phyloP scores from a whole-genome alignment of 2,888 invertebrate genomes.

The Chromoteleia sp. region DNA sequence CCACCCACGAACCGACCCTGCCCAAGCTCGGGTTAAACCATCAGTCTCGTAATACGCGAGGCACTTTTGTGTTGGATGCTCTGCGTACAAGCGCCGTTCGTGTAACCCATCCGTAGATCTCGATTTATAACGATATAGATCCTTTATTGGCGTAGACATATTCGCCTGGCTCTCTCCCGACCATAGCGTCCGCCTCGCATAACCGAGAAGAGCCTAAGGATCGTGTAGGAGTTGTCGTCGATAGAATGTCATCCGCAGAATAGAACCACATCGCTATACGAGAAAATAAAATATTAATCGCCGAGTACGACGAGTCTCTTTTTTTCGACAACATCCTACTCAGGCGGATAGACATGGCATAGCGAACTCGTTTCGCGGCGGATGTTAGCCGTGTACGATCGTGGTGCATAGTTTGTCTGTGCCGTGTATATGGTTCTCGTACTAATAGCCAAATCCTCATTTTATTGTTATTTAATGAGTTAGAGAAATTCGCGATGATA shows the following conservation, averaged over 20 bases:
- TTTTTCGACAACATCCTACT: constrained; percentile 58
- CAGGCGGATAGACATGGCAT: constrained; percentile 43
- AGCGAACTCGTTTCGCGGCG: constrained; percentile 37
- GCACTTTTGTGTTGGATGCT: constrained; percentile 81
- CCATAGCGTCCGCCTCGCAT: constrained; percentile 38
- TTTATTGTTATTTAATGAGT: too few relatives aligned
- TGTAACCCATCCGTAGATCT: constrained; percentile 83
- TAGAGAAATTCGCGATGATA: too few relatives aligned
- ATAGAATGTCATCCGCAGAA: constrained; percentile 68
- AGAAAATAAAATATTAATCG: constrained; percentile 64
- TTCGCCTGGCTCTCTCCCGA: constrained; percentile 72
- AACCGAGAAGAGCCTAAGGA: constrained; percentile 31
- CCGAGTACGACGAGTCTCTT: constrained; percentile 30
- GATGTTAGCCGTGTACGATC: constrained; percentile 35
- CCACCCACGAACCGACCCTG: constrained; percentile 84
- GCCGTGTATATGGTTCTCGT: too few relatives aligned
- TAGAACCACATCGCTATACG: constrained; percentile 61
- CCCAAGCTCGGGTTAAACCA: constrained; percentile 75
- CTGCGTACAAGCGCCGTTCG: constrained; percentile 82
- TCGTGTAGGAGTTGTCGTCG: constrained; percentile 71
- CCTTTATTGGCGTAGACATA: constrained; percentile 83
- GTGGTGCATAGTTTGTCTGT: constrained; percentile 35
- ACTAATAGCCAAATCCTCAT: too few relatives aligned
- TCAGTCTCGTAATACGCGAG: constrained; percentile 81
- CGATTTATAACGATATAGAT: constrained; percentile 84